Evolutionary conservation across 2,113 vertebrate genomes (phyloP).

Genomic region (Ptychochromis oligacanthus): DNA sequence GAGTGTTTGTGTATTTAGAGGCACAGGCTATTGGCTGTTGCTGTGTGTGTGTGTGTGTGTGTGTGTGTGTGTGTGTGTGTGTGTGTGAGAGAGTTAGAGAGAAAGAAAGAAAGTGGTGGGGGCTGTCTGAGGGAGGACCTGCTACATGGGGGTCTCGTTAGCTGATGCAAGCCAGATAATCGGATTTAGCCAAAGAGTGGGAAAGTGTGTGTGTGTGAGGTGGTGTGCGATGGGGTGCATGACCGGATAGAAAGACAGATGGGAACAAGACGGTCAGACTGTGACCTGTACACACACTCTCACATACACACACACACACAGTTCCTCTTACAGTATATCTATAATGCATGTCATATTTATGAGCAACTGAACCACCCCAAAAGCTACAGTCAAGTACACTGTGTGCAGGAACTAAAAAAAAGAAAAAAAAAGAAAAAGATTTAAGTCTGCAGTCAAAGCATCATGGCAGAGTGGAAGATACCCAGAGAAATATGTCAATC

Average conservation of each 20-base stretch:
- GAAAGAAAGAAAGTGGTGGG: constrained; percentile 17
- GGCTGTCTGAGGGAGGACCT: neutral
- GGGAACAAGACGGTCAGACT: constrained; percentile 74
- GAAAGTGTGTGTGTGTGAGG: constrained; percentile 74
- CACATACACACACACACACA: constrained; percentile 14
- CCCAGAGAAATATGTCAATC: constrained; percentile 42
- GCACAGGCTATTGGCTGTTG: constrained; percentile 31
- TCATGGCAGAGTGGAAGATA: constrained; percentile 24
- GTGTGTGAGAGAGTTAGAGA: neutral
- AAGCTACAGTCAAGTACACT: constrained; percentile 45
- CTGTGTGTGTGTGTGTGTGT: constrained; percentile 16
- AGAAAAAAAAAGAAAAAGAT: constrained; percentile 4
- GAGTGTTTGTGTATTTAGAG: constrained; percentile 34
- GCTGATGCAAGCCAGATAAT: constrained; percentile 75
- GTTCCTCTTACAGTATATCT: constrained; percentile 57
- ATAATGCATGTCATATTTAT: constrained; percentile 74
- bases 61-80: neutral
- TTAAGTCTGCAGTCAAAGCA: constrained; percentile 47
- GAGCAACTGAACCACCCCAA: constrained; percentile 34
- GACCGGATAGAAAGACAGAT: constrained; percentile 72
- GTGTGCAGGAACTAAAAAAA: no score
- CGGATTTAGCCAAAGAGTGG: constrained; percentile 77
- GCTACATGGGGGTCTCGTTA: constrained; percentile 75
- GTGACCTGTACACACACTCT: constrained; percentile 50
- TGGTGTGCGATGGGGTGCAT: constrained; percentile 52